Percentiles rank a stretch among this genome's conserved stretches.
Conservation (phyloP, 2,797 vertebrate species). For the Chrosomus eos region DNA sequence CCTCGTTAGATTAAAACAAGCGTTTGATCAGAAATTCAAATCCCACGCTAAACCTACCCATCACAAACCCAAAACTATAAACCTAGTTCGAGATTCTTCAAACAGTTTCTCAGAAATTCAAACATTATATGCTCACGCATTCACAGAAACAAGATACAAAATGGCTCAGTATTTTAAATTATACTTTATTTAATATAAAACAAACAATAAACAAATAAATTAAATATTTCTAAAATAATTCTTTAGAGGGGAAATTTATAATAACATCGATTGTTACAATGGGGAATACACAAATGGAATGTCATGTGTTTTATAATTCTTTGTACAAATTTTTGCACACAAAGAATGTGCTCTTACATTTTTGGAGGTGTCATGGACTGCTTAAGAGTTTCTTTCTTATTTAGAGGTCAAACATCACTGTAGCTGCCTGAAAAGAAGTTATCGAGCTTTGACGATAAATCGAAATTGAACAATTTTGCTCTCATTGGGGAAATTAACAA, state of each 20-base stretch:
- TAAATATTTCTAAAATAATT: slow-evolving; percentile 86
- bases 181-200: slow-evolving; percentile 87
- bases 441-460: slow-evolving; percentile 17
- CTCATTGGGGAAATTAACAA: slow-evolving; percentile 9
- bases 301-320: slow-evolving; percentile 51
- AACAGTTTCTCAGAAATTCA: background rate
- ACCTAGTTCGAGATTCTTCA: background rate
- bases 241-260: slow-evolving; percentile 72
- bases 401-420: slow-evolving; percentile 27
- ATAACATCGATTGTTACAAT: slow-evolving; percentile 69
- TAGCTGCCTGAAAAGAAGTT: slow-evolving; percentile 48
- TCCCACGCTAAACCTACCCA: background rate
- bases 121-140: background rate
- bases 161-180: slow-evolving; percentile 77
- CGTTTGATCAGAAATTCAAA: background rate
- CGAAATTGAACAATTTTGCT: slow-evolving; percentile 20
- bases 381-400: slow-evolving; percentile 21
- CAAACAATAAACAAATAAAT: slow-evolving; percentile 85
- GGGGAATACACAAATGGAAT: slow-evolving; percentile 66
- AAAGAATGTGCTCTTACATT: slow-evolving; percentile 22
- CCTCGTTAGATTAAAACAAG: background rate
- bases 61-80: background rate
- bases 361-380: background rate
- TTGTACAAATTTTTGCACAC: background rate
- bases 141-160: slow-evolving; percentile 9